Base-by-base conservation (phyloP, 2,888 invertebrate species). In the Nymphalis c-album region DNA sequence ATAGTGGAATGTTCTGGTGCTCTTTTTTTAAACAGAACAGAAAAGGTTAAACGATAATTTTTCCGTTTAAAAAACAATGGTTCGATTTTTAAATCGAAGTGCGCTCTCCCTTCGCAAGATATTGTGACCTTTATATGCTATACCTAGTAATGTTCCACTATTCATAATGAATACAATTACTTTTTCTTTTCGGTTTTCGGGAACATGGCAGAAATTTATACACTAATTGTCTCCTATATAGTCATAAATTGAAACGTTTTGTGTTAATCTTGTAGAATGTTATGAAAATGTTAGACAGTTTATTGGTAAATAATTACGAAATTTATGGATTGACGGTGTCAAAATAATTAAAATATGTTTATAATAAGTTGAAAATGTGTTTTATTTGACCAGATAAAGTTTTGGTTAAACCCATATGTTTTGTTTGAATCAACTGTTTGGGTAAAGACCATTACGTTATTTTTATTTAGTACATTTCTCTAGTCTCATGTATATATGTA, bases 341-440 rank as follows among this genome's bases (percentile, higher is more conserved):
- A 88, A 90, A 86, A 85, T 88, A 86, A 88, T 85, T 86, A 88
- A 89, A 90, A 85, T 87, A 88, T 87, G 88, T 91, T 90, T 89
- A 84, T 88, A 87, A 81, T 72, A 71, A 73, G 67, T 73, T 83
- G 53, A 78, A 79, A 79, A 79, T 67, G 74, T 75, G 79, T 89
- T 89, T 88, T 81, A 85, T 85, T 89, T 80, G 22, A 46, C 47
- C 18, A 61, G 3, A 6, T 47, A 47, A 47, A 17, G 6, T 47
- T 47, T n/a, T n/a, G 7, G 50, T 18, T 18, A 13, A 7, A 20
- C 40, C 40, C 40, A 4, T 40, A 13, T 40, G 8, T 40, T 13
- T 40, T 40, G 4, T 13, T 40, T 4, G 13, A 40, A 13, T 40
- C 13, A 40, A 13, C 10, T 40, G 4, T 40, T 40, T 40, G 40